Evolutionary conservation across 2,113 vertebrate species (phyloP), one percentile per base, ranked within the genome.

Genomic region (Xenotilapia flavipinnis): DNA sequence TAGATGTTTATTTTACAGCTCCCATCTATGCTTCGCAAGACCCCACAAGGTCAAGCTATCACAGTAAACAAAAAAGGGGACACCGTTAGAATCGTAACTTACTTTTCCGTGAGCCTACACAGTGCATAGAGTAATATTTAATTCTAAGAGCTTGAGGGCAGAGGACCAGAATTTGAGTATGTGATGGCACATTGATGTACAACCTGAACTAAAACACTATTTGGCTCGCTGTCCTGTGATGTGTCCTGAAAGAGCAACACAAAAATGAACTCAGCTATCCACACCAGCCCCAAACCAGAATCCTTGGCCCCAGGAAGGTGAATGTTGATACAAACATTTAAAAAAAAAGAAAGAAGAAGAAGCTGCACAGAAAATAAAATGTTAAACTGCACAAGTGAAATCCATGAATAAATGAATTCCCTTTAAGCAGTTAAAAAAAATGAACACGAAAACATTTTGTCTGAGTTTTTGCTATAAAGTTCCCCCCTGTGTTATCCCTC

Each of bases 1-100:
- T 77, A 87, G 75, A 90, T 92, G 87, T 92, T 95, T 91, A 90
- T 87, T 91, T 87, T 92, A 88, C 84, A 84, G 86, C 80, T 28
- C 60, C 51, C n/a, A 17, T 90, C 81, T 82, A 68, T 0, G 1
- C 75, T 89, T 83, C 3, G 5, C 38, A 26, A 82, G 80, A 82
- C 68, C 26, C 40, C 13, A 28, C 58, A 58, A 81, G 88, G 88
- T 90, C 82, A 87, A 38, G 15, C 19, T 23, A 80, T 10, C 10
- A 13, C 51, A 58, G 47, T 68, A 70, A 81, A 89, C 84, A 26
- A 12, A 65, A 36, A 7, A 0, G 42, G 70, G 21, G 28, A 62
- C 5, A 45, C 31, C 79, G 23, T 53, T 87, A 82, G 51, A 85
- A 53, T 60, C 49, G 54, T 13, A 55, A 55, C 23, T 40, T 90